Conservation (phyloP, 2,888 invertebrate species). For the Xylophagus ater region DNA sequence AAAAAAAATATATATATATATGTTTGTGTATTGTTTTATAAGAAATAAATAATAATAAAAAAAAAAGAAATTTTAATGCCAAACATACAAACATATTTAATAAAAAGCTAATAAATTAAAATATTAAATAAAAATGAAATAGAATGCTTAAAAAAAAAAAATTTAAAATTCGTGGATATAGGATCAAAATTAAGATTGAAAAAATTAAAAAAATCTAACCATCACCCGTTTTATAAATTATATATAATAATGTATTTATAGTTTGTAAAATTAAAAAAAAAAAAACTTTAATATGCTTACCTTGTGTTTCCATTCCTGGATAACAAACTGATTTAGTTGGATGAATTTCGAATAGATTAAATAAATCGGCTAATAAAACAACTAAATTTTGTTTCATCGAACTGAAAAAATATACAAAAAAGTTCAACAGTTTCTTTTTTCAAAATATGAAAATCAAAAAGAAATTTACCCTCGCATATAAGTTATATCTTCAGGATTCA, state of each 20-base stretch:
- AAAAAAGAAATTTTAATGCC: slow-evolving; percentile 1
- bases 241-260: no score
- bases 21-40: background rate
- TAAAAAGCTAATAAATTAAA: slow-evolving; percentile 11
- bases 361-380: slow-evolving; percentile 86
- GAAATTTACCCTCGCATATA: slow-evolving; percentile 75
- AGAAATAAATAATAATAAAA: background rate
- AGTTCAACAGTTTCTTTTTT: background rate
- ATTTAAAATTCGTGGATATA: no score
- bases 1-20: slow-evolving; percentile 4
- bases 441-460: background rate
- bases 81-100: slow-evolving; percentile 17
- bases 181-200: background rate
- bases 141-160: slow-evolving; percentile 5
- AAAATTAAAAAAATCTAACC: slow-evolving; percentile 1
- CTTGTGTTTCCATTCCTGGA: slow-evolving; percentile 55
- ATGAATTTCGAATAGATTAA: slow-evolving; percentile 86
- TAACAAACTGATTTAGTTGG: slow-evolving; percentile 79
- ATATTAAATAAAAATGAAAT: slow-evolving; percentile 6
- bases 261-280: background rate
- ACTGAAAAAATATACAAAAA: slow-evolving; percentile 42
- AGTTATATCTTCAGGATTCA: slow-evolving; percentile 90
- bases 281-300: slow-evolving; percentile 22
- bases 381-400: slow-evolving; percentile 86
- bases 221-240: slow-evolving; percentile 4